Evolutionary conservation across 2,888 invertebrate genomes (phyloP), one percentile per base, ranked within the genome.

Genomic region (Ectemnius lituratus): DNA sequence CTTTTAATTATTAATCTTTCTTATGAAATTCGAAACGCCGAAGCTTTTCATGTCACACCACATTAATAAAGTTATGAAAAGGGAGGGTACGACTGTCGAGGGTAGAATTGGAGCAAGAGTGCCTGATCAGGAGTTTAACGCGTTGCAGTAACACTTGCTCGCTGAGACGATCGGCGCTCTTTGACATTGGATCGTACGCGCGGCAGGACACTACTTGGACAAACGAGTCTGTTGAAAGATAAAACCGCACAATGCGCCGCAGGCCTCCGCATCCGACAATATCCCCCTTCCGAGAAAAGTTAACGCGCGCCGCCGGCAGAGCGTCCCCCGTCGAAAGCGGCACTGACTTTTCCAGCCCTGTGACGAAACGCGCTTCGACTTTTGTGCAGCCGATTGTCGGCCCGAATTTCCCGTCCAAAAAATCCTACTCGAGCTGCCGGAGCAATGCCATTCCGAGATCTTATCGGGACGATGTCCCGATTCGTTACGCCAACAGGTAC

Each of bases 181-280:
- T 83, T 83, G 83, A 83, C 69, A 76, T 59, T 62, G 63, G 66
- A 80, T 70, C 77, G 73, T 62, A 11, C 62, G 66, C 81, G 63
- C 83, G 63, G 83, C 65, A 81, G 81, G 86, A 83, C 80, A 84
- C 85, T 80, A 73, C 80, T 83, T 79, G 87, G 78, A 87, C 85
- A 86, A 87, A 88, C 87, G 86, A 86, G 83, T 71, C 84, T 85
- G 88, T 87, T 88, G 88, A 88, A 87, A 88, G 88, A 87, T 88
- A 87, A 88, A 88, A 88, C 88, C 87, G 76, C 88, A 88, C 87
- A 88, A 88, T 87, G 79, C 88, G 67, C 85, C 81, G 68, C 80
- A 63, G 86, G 87, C 77, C 75, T 78, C 79, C 71, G 70, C 65
- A 66, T 74, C 71, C 73, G 67, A 73, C 76, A 73, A 75, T 75